phyloP scores from a whole-genome alignment of 2,888 invertebrate genomes.

The Camptogramma bilineatum region DNA sequence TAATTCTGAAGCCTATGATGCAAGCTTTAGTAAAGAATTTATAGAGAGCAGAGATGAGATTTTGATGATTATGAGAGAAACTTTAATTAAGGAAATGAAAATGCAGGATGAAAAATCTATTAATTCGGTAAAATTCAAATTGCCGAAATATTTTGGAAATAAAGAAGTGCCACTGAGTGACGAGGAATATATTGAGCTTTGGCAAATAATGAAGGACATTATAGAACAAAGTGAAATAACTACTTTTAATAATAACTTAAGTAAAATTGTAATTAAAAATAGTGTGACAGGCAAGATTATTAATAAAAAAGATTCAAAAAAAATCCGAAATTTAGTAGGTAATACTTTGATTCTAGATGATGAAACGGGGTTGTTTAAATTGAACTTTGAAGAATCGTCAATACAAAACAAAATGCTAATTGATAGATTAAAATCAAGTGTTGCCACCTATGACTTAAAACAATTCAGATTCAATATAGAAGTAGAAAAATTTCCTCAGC shows the following conservation, averaged over 20 bases:
- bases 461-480: conserved; percentile 13
- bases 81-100: conserved; percentile 12
- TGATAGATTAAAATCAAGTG: not conserved
- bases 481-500: conserved; percentile 22
- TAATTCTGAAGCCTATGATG: not conserved
- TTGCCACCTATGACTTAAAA: not conserved
- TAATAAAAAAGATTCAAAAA: not conserved
- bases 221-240: not conserved
- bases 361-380: conserved; percentile 18
- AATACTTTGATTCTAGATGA: conserved; percentile 8
- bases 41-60: conserved; percentile 9
- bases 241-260: not conserved
- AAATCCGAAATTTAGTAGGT: conserved; percentile 17
- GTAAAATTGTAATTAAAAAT: not conserved
- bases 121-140: conserved; percentile 2
- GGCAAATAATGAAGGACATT: not conserved
- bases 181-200: not conserved
- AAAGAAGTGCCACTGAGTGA: not conserved
- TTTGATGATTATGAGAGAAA: conserved; percentile 10
- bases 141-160: conserved; percentile 25
- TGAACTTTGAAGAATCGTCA: conserved; percentile 5
- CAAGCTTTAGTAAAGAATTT: conserved; percentile 18
- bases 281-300: not conserved
- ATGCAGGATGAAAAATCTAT: not conserved
- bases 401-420: not conserved